Evolutionary conservation across 2,113 vertebrate genomes (phyloP).

Genomic region (Tylochromis polylepis): DNA sequence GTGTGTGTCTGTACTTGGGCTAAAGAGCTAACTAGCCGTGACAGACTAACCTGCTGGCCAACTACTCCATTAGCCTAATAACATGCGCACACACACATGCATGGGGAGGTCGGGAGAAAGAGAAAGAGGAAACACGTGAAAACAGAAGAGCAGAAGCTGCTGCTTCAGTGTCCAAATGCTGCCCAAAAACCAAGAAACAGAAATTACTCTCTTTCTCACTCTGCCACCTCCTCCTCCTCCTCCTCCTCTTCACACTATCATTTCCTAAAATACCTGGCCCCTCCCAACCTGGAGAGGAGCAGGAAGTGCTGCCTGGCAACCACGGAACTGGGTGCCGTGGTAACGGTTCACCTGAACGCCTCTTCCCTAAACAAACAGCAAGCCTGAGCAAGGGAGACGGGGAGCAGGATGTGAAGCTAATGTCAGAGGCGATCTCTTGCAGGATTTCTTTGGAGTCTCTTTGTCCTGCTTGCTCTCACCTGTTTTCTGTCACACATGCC

Average conservation of each 20-base stretch:
- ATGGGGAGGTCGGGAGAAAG: background rate
- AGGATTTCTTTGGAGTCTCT: background rate
- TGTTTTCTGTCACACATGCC: background rate
- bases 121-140: background rate
- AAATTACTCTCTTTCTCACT: background rate
- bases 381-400: background rate
- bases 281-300: constrained; percentile 47
- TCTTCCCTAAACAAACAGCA: constrained; percentile 58
- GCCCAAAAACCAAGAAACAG: constrained; percentile 1
- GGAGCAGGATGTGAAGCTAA: background rate
- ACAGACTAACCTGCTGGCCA: constrained; percentile 37
- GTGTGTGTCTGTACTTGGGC: background rate
- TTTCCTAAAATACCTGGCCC: constrained; percentile 66
- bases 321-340: constrained; percentile 52
- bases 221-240: background rate
- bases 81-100: background rate
- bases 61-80: constrained; percentile 8
- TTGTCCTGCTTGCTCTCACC: background rate
- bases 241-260: constrained; percentile 57
- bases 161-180: background rate
- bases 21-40: constrained; percentile 21
- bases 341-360: constrained; percentile 61
- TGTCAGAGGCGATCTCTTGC: background rate
- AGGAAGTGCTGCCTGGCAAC: constrained; percentile 70
- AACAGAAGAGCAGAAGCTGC: background rate